Evolutionary conservation across 2,888 invertebrate genomes (phyloP).

Genomic region (Callosobruchus maculatus): DNA sequence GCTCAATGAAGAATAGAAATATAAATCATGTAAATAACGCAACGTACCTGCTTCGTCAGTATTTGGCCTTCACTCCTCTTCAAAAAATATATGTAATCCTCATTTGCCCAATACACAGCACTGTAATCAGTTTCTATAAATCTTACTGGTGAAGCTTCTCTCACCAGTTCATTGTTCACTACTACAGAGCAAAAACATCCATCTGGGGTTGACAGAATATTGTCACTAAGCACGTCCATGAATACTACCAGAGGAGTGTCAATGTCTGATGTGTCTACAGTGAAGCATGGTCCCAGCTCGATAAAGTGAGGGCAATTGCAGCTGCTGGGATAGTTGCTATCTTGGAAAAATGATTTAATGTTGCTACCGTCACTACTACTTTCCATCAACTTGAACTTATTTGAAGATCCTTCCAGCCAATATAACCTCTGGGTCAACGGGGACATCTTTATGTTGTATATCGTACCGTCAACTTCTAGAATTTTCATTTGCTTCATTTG

Average conservation of each 20-base stretch:
- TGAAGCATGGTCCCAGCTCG: conserved; percentile 61
- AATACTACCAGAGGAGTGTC: conserved; percentile 59
- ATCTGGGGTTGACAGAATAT: conserved; percentile 61
- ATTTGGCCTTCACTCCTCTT: conserved; percentile 48
- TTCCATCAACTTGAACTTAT: conserved; percentile 59
- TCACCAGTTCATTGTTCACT: conserved; percentile 38
- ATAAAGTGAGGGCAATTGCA: conserved; percentile 68
- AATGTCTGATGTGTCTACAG: conserved; percentile 61
- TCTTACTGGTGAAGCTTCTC: conserved; percentile 56
- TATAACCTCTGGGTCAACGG: conserved; percentile 71
- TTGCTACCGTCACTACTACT: conserved; percentile 57
- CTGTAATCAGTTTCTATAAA: conserved; percentile 69
- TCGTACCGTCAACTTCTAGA: conserved; percentile 54
- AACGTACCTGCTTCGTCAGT: conserved; percentile 40
- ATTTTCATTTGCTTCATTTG: conserved; percentile 54
- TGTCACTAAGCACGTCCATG: conserved; percentile 59
- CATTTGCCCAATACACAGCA: conserved; percentile 72
- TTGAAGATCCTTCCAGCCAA: conserved; percentile 62
- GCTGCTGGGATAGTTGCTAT: conserved; percentile 14
- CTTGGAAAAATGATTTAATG: conserved; percentile 56
- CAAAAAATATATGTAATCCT: conserved; percentile 61
- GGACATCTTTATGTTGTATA: conserved; percentile 69
- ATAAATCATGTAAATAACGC: not conserved
- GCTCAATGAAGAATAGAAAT: no score
- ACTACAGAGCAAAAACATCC: conserved; percentile 65